Evolutionary conservation across 2,888 invertebrate species (phyloP).

Genomic region (Chrysomela aeneicollis): DNA sequence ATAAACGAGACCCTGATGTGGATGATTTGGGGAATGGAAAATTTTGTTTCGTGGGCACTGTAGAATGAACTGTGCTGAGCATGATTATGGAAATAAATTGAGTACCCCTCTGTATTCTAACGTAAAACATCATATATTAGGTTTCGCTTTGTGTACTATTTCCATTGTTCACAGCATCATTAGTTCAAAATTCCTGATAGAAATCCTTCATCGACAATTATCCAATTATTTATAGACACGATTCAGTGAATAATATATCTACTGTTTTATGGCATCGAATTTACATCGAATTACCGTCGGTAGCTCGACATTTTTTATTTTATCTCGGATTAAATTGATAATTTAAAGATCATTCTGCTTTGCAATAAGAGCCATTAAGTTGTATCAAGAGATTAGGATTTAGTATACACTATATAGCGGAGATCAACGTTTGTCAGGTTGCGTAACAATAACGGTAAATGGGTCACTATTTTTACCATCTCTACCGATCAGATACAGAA

Average conservation of each 20-base stretch:
- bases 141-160: conserved; percentile 7
- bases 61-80: too few relatives aligned
- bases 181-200: not conserved
- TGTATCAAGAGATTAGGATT: conserved; percentile 38
- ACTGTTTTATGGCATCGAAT: conserved; percentile 31
- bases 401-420: not conserved
- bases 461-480: not conserved
- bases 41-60: too few relatives aligned
- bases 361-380: conserved; percentile 32
- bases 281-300: conserved; percentile 36
- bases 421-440: conserved; percentile 12
- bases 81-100: too few relatives aligned
- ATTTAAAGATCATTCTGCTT: conserved; percentile 31
- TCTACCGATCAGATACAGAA: not conserved
- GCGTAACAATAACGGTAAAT: not conserved
- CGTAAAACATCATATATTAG: too few relatives aligned
- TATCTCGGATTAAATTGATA: conserved; percentile 38
- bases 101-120: too few relatives aligned
- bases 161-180: not conserved
- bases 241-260: conserved; percentile 1
- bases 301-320: conserved; percentile 40
- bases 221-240: conserved; percentile 4
- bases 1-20: too few relatives aligned
- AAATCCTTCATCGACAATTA: conserved; percentile 4
- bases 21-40: too few relatives aligned